Conservation (phyloP, 92 coral and sea anemone species). For the Palythoa grandis region DNA sequence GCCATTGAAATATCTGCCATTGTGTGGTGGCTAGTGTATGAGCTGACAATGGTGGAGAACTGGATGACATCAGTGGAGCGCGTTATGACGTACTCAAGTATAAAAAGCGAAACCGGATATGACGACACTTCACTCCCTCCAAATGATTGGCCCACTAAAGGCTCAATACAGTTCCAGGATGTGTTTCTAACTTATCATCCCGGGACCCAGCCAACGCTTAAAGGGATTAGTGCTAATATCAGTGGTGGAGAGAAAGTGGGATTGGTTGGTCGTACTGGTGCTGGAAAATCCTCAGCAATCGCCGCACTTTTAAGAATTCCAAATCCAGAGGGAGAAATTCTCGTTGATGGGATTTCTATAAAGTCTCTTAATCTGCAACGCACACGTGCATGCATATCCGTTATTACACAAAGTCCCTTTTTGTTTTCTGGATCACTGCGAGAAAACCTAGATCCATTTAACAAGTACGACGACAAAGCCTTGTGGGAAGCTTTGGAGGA, state of each 20-base stretch:
- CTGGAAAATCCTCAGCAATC: conserved; percentile 31
- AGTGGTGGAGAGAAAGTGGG: conserved; percentile 35
- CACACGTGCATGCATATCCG: conserved; percentile 18
- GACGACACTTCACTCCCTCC: conserved; percentile 42
- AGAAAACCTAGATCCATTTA: conserved; percentile 30
- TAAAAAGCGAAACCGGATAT: conserved; percentile 17
- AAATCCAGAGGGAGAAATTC: conserved; percentile 17
- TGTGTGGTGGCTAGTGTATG: conserved; percentile 40
- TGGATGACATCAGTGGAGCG: conserved; percentile 47
- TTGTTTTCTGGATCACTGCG: conserved; percentile 27
- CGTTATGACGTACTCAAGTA: conserved; percentile 22
- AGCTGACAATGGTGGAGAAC: conserved; percentile 29
- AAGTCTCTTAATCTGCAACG: conserved; percentile 25
- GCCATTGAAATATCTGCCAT: conserved; percentile 38
- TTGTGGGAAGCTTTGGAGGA: conserved; percentile 25
- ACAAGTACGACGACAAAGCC: conserved; percentile 11
- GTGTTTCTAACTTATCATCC: conserved; percentile 22
- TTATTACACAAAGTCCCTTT: conserved; percentile 37
- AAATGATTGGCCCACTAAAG: conserved; percentile 52
- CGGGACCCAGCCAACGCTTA: conserved; percentile 21
- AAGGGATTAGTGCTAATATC: conserved; percentile 20
- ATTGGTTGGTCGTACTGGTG: conserved; percentile 31
- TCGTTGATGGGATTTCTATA: conserved; percentile 19
- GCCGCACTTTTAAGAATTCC: conserved; percentile 29
- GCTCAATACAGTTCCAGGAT: conserved; percentile 46